phyloP scores from a whole-genome alignment of 2,113 vertebrate genomes.

The Mohoua ochrocephala region DNA sequence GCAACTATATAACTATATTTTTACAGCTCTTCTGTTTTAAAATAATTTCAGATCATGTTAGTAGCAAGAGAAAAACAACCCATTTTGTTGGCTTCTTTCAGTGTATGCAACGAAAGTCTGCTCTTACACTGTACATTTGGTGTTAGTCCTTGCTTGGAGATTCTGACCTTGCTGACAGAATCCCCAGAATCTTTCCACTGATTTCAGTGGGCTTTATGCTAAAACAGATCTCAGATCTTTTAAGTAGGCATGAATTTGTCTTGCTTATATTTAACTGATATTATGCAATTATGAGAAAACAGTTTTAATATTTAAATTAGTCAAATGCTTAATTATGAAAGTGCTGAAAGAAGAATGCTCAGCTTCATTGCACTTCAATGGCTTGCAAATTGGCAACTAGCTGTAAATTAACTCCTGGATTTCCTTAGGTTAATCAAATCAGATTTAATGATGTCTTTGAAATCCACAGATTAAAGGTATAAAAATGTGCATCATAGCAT shows the following conservation, averaged over 20 bases:
- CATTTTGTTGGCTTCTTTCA: background rate
- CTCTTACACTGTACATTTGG: background rate
- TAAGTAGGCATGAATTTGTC: background rate
- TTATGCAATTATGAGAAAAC: conserved; percentile 3
- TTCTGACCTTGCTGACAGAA: background rate
- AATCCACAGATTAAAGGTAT: conserved; percentile 18
- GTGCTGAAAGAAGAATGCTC: conserved; percentile 18
- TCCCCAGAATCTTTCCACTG: background rate
- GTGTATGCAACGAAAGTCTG: background rate
- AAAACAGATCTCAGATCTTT: background rate
- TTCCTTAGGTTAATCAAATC: conserved; percentile 49
- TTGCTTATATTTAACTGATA: background rate
- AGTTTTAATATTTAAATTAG: conserved; percentile 46
- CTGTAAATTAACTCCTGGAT: conserved; percentile 28
- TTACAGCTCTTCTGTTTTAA: background rate
- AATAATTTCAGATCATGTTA: background rate
- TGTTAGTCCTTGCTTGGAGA: background rate
- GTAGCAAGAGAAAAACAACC: background rate
- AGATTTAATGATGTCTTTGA: conserved; percentile 38
- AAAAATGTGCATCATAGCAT: background rate
- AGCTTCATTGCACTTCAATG: conserved; percentile 24
- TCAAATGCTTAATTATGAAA: conserved; percentile 36
- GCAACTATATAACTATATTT: background rate
- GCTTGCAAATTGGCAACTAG: conserved; percentile 12
- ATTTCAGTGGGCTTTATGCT: background rate